Evolutionary conservation across 2,888 invertebrate species (phyloP), one percentile per base, ranked within the genome.

Genomic region (Apodemia mormo): DNA sequence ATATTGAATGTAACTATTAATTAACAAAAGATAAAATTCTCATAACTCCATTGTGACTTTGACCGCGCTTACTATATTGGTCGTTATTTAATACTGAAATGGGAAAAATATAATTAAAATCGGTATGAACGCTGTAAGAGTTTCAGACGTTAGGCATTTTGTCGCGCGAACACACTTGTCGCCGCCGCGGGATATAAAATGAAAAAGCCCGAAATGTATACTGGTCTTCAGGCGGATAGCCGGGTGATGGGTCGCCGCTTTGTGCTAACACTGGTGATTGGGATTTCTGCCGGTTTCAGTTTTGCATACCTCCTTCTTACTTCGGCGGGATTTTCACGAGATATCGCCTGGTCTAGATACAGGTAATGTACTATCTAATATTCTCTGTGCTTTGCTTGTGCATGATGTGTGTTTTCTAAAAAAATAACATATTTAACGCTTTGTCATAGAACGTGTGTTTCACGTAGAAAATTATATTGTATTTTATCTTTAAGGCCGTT

Each of bases 271-370:
- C 93, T 97, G 81, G 94, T 95, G 81, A 94, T 95, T 78, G 97
- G 97, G 76, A 95, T 96, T 81, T 93, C 96, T 6, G 95, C 96
- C 80, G 97, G 97, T 79, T 97, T 97, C 92, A 94, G 95, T 84
- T 95, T 96, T 81, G 96, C 97, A 73, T 97, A 96, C 86, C 93
- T 96, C 77, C 89, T 96, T 77, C 94, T 96, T 83, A 94, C 94
- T 77, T 94, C 94, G 65, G 86, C 94, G 76, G 94, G 93, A 85
- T 92, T 93, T 82, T 82, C 89, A 73, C 87, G 90, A 76, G 94
- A 94, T 73, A 88, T 87, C 73, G 79, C 84, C 78, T 88, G 84
- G 87, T 83, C 88, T 72, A 85, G 83, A 73, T 94, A 85, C 94
- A 92, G 88, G 94, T 94, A 94, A 88, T 76, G 76, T 72, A 74